Evolutionary conservation across 2,888 invertebrate genomes (phyloP).

Genomic region (Polyploca ridens): DNA sequence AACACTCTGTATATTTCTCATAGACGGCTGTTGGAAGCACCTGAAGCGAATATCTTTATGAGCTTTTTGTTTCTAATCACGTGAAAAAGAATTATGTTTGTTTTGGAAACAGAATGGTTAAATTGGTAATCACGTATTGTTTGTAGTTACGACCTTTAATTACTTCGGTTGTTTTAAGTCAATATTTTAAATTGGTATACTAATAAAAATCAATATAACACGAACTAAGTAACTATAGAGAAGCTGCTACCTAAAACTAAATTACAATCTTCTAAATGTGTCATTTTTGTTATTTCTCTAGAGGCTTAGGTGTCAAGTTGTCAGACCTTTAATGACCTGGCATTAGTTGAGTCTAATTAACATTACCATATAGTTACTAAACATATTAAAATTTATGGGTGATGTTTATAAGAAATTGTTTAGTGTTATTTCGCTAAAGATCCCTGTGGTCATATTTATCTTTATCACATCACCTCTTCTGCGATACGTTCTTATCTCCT

Average conservation of each 20-base stretch:
- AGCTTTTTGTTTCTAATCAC: no score
- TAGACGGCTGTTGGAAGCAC: slow-evolving; percentile 49
- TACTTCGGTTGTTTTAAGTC: no score
- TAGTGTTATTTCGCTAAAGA: no score
- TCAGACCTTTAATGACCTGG: slow-evolving; percentile 23
- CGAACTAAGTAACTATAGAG: not conserved
- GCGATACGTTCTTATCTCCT: no score
- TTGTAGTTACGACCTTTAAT: no score
- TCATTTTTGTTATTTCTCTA: slow-evolving; percentile 17
- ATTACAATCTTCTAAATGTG: not conserved
- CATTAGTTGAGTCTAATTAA: not conserved
- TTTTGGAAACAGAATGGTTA: no score
- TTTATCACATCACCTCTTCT: no score
- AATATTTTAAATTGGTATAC: not conserved
- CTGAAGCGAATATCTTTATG: not conserved
- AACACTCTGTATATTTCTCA: slow-evolving; percentile 47
- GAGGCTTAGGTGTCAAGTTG: slow-evolving; percentile 30
- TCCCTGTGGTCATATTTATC: no score
- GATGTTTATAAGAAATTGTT: no score
- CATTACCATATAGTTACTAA: not conserved
- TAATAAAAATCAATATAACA: not conserved
- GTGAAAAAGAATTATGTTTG: no score
- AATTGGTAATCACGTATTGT: no score
- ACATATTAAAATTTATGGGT: not conserved
- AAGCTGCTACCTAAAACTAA: not conserved